Percentiles rank a stretch among this genome's conserved stretches.
Conservation (phyloP, 1,140 invertebrate species). For the Papilio xuthus region DNA sequence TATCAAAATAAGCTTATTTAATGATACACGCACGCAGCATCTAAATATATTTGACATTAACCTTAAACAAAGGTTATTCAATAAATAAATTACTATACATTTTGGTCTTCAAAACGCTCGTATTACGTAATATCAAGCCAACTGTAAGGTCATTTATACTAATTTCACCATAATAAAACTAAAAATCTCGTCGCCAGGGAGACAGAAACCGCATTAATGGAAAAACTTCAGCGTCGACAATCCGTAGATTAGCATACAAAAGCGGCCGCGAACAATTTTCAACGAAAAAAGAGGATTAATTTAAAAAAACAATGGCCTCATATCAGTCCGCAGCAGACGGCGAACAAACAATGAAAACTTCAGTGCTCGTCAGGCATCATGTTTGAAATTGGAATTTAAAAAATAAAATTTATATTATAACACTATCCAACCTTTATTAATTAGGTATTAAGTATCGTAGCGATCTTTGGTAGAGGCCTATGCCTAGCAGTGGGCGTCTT, state of each 20-base stretch:
- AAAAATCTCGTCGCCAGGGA: conserved; percentile 15
- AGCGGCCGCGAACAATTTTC: conserved; percentile 8
- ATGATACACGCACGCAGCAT: no score
- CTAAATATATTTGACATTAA: not conserved
- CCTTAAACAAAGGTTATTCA: not conserved
- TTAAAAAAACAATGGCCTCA: conserved; percentile 24
- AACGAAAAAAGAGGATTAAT: conserved; percentile 19
- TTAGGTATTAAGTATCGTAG: no score
- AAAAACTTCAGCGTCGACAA: conserved; percentile 22
- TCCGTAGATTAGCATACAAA: conserved; percentile 26
- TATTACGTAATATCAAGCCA: not conserved
- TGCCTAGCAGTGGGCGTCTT: no score
- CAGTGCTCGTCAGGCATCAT: not conserved
- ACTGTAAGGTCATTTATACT: not conserved
- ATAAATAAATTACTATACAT: not conserved
- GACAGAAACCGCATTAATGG: conserved; percentile 21
- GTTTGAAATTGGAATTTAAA: conserved; percentile 25
- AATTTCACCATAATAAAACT: not conserved
- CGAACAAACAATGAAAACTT: conserved; percentile 26
- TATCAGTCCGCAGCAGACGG: conserved; percentile 19
- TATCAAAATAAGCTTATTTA: no score
- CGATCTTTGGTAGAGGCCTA: no score
- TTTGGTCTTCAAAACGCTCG: not conserved
- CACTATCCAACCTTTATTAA: not conserved
- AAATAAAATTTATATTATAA: conserved; percentile 13